Evolutionary conservation across 2,113 vertebrate species (phyloP).

Genomic region (Cavia porcellus): DNA sequence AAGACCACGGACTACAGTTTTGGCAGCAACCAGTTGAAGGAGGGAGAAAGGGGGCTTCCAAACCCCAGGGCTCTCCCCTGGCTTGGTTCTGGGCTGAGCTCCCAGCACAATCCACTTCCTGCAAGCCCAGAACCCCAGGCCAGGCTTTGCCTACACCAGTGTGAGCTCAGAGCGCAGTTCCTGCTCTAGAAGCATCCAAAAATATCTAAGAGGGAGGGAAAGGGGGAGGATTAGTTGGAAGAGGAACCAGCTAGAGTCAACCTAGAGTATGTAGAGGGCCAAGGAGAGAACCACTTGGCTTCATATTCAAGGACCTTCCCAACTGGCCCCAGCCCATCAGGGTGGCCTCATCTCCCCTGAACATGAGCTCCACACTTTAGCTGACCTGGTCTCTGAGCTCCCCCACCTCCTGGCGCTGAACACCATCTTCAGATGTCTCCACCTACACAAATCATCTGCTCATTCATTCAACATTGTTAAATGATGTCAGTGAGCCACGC

Average conservation of each 20-base stretch:
- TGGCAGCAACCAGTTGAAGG: not conserved
- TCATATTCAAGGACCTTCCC: not conserved
- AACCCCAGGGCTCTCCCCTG: conserved; percentile 66
- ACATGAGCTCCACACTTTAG: not conserved
- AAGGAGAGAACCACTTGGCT: not conserved
- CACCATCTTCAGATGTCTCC: conserved; percentile 18
- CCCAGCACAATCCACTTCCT: conserved; percentile 66
- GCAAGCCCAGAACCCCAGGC: conserved; percentile 52
- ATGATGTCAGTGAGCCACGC: not conserved
- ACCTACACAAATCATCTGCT: conserved; percentile 38
- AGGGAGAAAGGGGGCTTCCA: conserved; percentile 10
- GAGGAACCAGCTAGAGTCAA: not conserved
- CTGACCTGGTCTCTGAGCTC: not conserved
- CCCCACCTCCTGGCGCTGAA: not conserved
- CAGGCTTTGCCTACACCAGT: conserved; percentile 79
- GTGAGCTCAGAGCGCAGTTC: conserved; percentile 47
- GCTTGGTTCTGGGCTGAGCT: conserved; percentile 57
- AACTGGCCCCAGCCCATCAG: conserved; percentile 3
- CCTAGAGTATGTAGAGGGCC: not conserved
- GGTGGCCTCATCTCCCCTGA: conserved; percentile 43
- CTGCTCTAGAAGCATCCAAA: conserved; percentile 64
- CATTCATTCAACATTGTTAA: conserved; percentile 53
- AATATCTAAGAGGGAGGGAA: conserved; percentile 59
- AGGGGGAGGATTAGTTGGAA: not conserved
- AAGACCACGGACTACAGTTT: conserved; percentile 10